These are phyloP conservation scores for Gymnodraco acuticeps DNA, from an alignment of 2,797 vertebrate species.

Conservation along the genomic window DNA sequence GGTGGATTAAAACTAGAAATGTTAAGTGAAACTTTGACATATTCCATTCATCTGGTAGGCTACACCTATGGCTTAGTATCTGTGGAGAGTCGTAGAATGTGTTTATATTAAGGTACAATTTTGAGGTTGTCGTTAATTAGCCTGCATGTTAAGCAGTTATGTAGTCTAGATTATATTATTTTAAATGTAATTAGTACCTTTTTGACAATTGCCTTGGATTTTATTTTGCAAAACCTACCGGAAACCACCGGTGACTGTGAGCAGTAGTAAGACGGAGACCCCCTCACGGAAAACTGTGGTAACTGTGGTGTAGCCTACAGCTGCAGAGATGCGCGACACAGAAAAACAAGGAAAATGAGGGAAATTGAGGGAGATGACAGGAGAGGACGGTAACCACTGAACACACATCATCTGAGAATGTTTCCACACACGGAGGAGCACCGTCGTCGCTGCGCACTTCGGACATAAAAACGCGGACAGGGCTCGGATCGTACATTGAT, in stretches of 20 bases:
- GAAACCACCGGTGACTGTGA: slow-evolving; percentile 35
- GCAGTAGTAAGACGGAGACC: slow-evolving; percentile 59
- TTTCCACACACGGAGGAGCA: slow-evolving; percentile 45
- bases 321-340: slow-evolving; percentile 79
- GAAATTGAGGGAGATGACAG: slow-evolving; percentile 21
- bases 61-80: not conserved
- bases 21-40: not conserved
- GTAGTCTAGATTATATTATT: not conserved
- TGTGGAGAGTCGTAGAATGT: not conserved
- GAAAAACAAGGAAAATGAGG: slow-evolving; percentile 63
- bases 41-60: too few relatives aligned
- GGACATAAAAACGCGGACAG: slow-evolving; percentile 65
- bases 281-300: slow-evolving; percentile 71
- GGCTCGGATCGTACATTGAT: slow-evolving; percentile 66
- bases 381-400: slow-evolving; percentile 39
- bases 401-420: slow-evolving; percentile 62
- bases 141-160: accelerated
- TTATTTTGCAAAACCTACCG: slow-evolving; percentile 65
- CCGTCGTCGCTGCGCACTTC: slow-evolving; percentile 51
- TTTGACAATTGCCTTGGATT: not conserved
- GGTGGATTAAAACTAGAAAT: not conserved
- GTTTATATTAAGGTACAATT: too few relatives aligned
- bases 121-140: not conserved
- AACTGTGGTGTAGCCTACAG: slow-evolving; percentile 70
- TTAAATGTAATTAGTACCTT: too few relatives aligned